These are phyloP conservation scores for Tyrophagus putrescentiae DNA, from an alignment of 1,140 invertebrate genomes.

Conservation along the genomic window DNA sequence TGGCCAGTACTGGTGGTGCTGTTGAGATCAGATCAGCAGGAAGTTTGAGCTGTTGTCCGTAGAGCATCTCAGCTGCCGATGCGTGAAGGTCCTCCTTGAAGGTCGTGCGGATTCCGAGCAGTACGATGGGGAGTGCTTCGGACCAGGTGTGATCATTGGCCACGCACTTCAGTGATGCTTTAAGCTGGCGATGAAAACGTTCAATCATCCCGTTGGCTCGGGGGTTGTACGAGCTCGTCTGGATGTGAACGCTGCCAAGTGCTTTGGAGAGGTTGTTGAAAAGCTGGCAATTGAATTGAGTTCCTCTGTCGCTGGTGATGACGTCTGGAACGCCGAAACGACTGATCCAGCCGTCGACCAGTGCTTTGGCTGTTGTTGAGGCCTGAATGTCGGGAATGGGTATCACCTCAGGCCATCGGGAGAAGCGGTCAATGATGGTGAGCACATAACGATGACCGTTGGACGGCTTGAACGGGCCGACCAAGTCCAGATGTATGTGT, in stretches of 20 bases:
- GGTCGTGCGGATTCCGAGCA: conserved; percentile 16
- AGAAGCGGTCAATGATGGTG: conserved; percentile 36
- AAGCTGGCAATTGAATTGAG: conserved; percentile 34
- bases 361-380: conserved; percentile 30
- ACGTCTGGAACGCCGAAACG: conserved; percentile 22
- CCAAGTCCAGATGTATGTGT: conserved; percentile 38
- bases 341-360: conserved; percentile 32
- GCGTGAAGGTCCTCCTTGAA: conserved; percentile 29
- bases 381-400: conserved; percentile 32
- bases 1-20: too few relatives aligned
- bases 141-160: neutral
- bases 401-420: conserved; percentile 35
- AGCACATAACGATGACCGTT: conserved; percentile 32
- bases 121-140: neutral
- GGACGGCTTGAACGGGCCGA: conserved; percentile 34
- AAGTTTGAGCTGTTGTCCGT: conserved; percentile 23
- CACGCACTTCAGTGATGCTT: neutral
- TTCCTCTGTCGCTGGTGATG: conserved; percentile 34
- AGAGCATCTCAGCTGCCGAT: conserved; percentile 26
- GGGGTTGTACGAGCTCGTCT: conserved; percentile 27
- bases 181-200: conserved; percentile 29
- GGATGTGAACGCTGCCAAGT: neutral
- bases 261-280: conserved; percentile 19
- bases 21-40: conserved; percentile 24
- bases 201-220: conserved; percentile 31